These are phyloP conservation scores for Atherinosoma microstoma DNA, from an alignment of 2,797 vertebrate species.

Conservation along the genomic window DNA sequence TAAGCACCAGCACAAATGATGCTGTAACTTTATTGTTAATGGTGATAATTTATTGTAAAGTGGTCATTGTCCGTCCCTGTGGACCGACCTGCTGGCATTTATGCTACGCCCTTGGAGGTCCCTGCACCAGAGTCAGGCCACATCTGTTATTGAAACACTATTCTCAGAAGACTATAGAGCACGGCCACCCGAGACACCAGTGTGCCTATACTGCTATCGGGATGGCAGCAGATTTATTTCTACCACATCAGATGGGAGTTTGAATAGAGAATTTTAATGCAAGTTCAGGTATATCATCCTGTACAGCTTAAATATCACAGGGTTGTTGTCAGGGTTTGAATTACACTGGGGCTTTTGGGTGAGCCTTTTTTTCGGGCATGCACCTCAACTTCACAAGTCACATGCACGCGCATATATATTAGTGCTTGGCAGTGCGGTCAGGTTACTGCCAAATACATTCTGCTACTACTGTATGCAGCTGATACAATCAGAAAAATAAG, in stretches of 20 bases:
- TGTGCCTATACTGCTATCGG: neutral
- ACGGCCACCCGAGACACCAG: neutral
- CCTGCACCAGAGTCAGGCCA: neutral
- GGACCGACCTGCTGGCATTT: too few relatives aligned
- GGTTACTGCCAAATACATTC: too few relatives aligned
- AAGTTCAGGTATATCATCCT: neutral
- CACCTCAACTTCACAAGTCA: too few relatives aligned
- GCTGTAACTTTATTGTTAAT: neutral
- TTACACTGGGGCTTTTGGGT: too few relatives aligned
- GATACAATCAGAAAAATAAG: too few relatives aligned
- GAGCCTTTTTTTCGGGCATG: too few relatives aligned
- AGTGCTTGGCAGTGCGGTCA: too few relatives aligned
- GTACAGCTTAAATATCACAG: neutral
- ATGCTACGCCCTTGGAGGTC: neutral
- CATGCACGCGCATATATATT: too few relatives aligned
- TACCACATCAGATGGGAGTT: neutral
- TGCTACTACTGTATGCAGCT: too few relatives aligned
- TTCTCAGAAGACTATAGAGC: neutral
- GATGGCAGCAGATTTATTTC: neutral
- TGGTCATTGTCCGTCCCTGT: neutral
- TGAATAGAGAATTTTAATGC: neutral
- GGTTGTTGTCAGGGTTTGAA: neutral
- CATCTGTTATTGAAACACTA: neutral
- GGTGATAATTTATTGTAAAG: neutral
- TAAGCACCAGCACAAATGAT: neutral